These are phyloP conservation scores for Zygogramma bicolorata DNA, from an alignment of 2,888 invertebrate genomes.

Conservation along the genomic window DNA sequence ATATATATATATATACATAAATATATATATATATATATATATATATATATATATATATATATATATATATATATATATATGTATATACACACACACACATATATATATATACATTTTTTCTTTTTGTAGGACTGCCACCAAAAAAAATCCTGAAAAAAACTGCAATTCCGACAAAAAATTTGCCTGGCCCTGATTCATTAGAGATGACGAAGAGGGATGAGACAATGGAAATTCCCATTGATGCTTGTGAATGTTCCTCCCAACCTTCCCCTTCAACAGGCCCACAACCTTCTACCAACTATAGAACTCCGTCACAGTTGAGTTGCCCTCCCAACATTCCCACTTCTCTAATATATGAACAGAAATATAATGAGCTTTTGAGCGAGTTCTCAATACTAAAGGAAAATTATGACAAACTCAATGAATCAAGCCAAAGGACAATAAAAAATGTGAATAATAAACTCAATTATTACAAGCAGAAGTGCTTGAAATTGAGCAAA, in stretches of 20 bases:
- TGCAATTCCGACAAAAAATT: constrained; percentile 23
- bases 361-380: too few relatives aligned
- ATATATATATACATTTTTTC: not conserved
- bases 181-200: not conserved
- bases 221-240: too few relatives aligned
- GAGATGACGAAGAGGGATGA: not conserved
- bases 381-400: not conserved
- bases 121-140: constrained; percentile 21
- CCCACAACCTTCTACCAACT: too few relatives aligned
- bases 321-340: not conserved
- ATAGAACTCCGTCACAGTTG: too few relatives aligned
- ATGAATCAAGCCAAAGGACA: not conserved
- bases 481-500: too few relatives aligned
- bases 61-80: too few relatives aligned
- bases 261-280: not conserved
- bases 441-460: too few relatives aligned
- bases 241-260: not conserved
- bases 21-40: too few relatives aligned
- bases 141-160: constrained; percentile 23
- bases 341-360: not conserved
- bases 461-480: not conserved
- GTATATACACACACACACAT: too few relatives aligned
- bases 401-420: not conserved
- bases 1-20: too few relatives aligned
- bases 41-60: too few relatives aligned